Evolutionary conservation across 2,113 vertebrate genomes (phyloP), one percentile per base, ranked within the genome.

Genomic region (Opisthocomus hoazin): DNA sequence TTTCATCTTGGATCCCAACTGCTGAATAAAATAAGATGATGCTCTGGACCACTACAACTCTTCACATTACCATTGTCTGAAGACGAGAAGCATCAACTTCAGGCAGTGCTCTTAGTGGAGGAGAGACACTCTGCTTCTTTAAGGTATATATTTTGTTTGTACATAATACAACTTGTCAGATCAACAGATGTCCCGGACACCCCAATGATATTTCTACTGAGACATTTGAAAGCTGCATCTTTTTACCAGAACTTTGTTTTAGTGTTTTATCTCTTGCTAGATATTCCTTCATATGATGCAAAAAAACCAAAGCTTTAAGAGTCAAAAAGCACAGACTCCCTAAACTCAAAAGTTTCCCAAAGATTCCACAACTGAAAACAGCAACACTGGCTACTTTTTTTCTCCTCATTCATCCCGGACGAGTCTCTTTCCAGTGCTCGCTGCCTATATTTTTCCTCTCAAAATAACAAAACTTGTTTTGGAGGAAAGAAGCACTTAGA

Each of bases 401-500:
- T 61, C 34, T 91, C 77, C 46, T 96, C 5, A 46, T 96, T 97
- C 41, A 93, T 87, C 83, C 51, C 87, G 9, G 11, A 24, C 46
- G 74, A 27, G 10, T 71, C 32, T 85, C 43, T 79, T 86, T 84
- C 82, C 78, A 94, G 21, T 8, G 48, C 39, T 95, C 4, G 1
- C 29, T 46, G 43, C 11, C 43, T 74, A 23, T 39, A 20, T 9
- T 78, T 81, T 90, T 51, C 39, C 45, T 73, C 64, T 48, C 74
- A 87, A 95, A 97, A 91, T 53, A 81, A 70, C 32, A 86, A 75
- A 90, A 65, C 29, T 87, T 65, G 9, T 85, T 90, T 94, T 46
- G 71, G 46, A 94, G 65, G 58, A 76, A 96, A 94, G 90, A 84
- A 82, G 16, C 63, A 73, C 66, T 97, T 95, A 94, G 65, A 96